phyloP scores from a whole-genome alignment of 2,113 vertebrate genomes.

The Albula goreensis region DNA sequence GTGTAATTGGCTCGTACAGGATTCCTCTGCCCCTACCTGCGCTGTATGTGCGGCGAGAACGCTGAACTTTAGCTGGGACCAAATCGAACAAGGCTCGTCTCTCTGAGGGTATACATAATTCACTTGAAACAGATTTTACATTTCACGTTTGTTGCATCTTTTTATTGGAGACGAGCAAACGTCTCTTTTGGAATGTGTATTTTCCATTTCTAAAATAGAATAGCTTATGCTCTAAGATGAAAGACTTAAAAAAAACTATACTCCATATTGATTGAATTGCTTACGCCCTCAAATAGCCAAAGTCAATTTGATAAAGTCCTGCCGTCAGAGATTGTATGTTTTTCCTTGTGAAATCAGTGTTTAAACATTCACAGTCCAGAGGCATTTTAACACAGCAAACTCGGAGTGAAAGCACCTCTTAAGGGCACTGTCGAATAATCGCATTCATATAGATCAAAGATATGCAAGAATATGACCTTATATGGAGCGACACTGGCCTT shows the following conservation, averaged over 20 bases:
- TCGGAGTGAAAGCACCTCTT: not conserved
- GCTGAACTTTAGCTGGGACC: not conserved
- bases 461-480: not conserved
- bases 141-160: too few species aligned
- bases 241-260: too few species aligned
- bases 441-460: not conserved
- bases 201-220: too few species aligned
- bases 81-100: too few species aligned
- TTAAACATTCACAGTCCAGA: not conserved
- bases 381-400: not conserved
- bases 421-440: not conserved
- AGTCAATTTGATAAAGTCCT: too few species aligned
- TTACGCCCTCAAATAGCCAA: too few species aligned
- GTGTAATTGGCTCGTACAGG: not conserved
- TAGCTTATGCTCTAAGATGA: too few species aligned
- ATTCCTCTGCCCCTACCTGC: not conserved
- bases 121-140: too few species aligned
- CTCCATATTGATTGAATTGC: too few species aligned
- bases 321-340: not conserved
- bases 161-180: too few species aligned
- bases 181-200: too few species aligned
- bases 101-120: too few species aligned
- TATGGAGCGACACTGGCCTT: not conserved
- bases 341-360: not conserved
- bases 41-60: not conserved